Base-by-base conservation (phyloP, 2,797 vertebrate genomes). In the Enteromius anoplus region DNA sequence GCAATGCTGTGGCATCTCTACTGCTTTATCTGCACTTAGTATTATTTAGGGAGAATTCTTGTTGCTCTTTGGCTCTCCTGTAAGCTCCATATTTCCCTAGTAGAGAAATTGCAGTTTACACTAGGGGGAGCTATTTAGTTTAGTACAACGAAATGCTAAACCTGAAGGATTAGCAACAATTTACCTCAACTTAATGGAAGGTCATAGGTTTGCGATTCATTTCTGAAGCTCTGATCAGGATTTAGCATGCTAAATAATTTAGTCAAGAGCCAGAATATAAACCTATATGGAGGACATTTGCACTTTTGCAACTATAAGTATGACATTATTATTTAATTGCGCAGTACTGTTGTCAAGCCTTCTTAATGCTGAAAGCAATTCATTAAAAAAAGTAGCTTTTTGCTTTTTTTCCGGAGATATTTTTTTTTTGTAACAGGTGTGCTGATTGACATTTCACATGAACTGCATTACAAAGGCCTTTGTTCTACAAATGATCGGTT, bases 81-180 rank as follows among this genome's bases (percentile, higher is more conserved):
- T 15, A 19, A 49, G 0, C 7, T 34, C 37, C 21, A 32, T 29
- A 37, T 45, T 51, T 64, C 79, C 26, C 53, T 26, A 78, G 49
- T 87, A 82, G 84, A 85, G 80, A 87, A 87, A 79, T 81, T 84
- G 76, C 84, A 88, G 84, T 85, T 51, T 88, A 78, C 94, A 94
- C 94, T 91, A 94, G 94, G 93, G 94, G 94, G 95, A 91, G 94
- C 93, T 94, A 94, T 92, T 93, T 89, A 87, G 91, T 90, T 1
- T 40, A 76, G 21, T 81, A 34, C 81, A 76, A 32, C 9, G 5
- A 68, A 49, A 82, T 76, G 70, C 55, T 81, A 58, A 80, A 7
- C 58, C 47, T 42, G 47, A 64, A 64, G 15, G 29, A 45, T 62
- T 64, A 58, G 26, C 23, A 68, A 58, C 49, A 58, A 80, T 1